phyloP scores from a whole-genome alignment of 1,140 invertebrate genomes.

The Branchinecta lynchi region DNA sequence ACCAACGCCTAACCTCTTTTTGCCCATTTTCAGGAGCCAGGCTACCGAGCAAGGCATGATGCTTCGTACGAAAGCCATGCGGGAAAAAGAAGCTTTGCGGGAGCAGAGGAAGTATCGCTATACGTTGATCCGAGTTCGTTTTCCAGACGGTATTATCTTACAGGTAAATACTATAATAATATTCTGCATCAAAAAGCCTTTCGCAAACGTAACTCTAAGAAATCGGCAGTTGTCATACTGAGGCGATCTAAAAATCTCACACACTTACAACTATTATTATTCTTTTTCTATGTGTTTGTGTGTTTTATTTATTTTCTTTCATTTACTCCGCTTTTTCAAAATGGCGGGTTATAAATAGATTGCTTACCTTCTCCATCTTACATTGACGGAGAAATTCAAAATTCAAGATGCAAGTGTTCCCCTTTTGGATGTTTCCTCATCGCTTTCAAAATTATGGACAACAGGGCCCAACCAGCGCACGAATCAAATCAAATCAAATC shows the following conservation, averaged over 20 bases:
- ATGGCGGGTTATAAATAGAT: no score
- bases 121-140: constrained; percentile 61
- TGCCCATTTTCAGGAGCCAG: constrained; percentile 43
- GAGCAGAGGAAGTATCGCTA: constrained; percentile 69
- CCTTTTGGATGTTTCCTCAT: no score
- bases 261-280: neutral
- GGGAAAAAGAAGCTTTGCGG: constrained; percentile 64
- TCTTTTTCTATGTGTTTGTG: neutral
- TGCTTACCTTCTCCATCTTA: no score
- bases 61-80: constrained; percentile 77
- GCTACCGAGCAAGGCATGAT: constrained; percentile 59
- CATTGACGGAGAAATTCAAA: no score
- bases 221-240: neutral
- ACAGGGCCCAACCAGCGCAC: no score
- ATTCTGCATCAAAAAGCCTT: constrained; percentile 8
- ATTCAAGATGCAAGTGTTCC: no score
- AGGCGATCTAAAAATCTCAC: neutral
- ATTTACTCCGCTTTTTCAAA: no score
- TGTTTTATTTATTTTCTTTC: neutral
- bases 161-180: constrained; percentile 39
- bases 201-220: neutral
- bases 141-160: constrained; percentile 68
- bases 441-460: no score
- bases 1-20: neutral
- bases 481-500: no score